phyloP scores from a whole-genome alignment of 1,140 invertebrate genomes.

The Nasonia giraulti region DNA sequence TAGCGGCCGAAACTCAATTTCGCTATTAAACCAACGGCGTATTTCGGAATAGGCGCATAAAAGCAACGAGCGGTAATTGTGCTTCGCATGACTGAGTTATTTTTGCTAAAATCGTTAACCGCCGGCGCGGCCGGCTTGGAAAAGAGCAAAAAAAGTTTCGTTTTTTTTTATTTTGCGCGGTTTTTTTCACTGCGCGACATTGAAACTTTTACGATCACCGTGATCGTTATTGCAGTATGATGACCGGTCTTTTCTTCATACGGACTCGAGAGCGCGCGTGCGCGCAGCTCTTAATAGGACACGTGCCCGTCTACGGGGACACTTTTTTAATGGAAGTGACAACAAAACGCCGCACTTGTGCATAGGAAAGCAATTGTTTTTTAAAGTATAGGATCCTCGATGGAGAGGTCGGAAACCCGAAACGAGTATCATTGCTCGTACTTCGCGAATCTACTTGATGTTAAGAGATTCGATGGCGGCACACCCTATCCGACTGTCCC shows the following conservation, averaged over 20 bases:
- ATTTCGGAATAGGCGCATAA: constrained; percentile 24
- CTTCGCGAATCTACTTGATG: background rate
- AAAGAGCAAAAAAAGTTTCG: background rate
- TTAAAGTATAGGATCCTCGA: too few relatives aligned
- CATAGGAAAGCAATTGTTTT: background rate
- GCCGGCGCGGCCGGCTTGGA: too few relatives aligned
- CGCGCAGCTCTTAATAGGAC: constrained; percentile 16
- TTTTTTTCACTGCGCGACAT: background rate
- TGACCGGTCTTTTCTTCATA: background rate
- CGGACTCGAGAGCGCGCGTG: background rate
- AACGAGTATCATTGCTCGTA: background rate
- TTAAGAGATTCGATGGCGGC: background rate
- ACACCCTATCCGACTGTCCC: background rate
- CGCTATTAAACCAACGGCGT: constrained; percentile 32
- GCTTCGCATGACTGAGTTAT: constrained; percentile 23
- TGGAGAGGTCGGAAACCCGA: background rate
- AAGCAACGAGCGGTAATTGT: constrained; percentile 27
- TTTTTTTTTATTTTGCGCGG: background rate
- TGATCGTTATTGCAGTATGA: too few relatives aligned
- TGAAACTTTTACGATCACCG: background rate
- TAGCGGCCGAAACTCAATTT: constrained; percentile 34
- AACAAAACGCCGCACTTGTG: background rate
- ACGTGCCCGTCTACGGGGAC: background rate
- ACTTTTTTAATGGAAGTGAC: background rate
- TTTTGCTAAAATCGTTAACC: constrained; percentile 35